Evolutionary conservation across 1,140 invertebrate species (phyloP).

Genomic region (Megalonaias nervosa): DNA sequence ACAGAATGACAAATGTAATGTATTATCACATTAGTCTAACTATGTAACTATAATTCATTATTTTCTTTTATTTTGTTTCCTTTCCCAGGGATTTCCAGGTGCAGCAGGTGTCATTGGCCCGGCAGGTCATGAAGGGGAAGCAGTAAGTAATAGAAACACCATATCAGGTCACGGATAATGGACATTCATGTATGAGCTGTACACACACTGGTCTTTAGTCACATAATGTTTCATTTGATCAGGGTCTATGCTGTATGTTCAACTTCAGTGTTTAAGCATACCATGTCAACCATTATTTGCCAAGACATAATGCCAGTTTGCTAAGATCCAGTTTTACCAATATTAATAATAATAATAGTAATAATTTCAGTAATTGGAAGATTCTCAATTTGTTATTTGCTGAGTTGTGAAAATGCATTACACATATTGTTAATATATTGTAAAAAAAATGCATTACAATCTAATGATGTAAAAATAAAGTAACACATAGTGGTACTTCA

Average conservation of each 20-base stretch:
- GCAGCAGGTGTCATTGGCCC: slow-evolving; percentile 79
- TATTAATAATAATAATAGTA: not conserved
- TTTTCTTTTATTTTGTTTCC: not conserved
- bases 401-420: too few species aligned
- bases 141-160: slow-evolving; percentile 3
- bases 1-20: not conserved
- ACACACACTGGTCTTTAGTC: too few species aligned
- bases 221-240: too few species aligned
- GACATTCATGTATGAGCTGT: not conserved
- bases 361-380: not conserved
- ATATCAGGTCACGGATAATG: not conserved
- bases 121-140: slow-evolving; percentile 53
- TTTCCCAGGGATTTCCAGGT: slow-evolving; percentile 38
- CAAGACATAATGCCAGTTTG: not conserved
- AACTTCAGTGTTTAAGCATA: too few species aligned
- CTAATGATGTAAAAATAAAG: not conserved
- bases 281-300: too few species aligned
- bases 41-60: not conserved
- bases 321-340: not conserved
- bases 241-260: too few species aligned
- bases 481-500: not conserved
- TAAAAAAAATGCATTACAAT: not conserved
- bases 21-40: not conserved
- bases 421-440: too few species aligned
- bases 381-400: too few species aligned